Percentiles rank a stretch among this genome's conserved stretches.
Conservation (phyloP, 2,797 vertebrate species). For the Lepus townsendii region DNA sequence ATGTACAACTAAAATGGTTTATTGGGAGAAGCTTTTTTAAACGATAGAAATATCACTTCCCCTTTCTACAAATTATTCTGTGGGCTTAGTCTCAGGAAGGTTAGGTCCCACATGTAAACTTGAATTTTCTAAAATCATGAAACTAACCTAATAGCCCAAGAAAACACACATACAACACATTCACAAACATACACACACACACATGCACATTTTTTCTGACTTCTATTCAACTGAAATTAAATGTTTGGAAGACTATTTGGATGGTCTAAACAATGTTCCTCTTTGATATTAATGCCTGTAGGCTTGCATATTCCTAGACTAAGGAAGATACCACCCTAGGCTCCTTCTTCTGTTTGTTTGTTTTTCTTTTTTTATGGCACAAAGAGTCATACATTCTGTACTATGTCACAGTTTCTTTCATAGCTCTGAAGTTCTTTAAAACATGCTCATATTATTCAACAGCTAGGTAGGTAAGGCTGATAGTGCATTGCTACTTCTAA, state of each 20-base stretch:
- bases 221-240: slow-evolving; percentile 17
- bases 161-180: background rate
- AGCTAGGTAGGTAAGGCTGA: background rate
- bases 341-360: background rate
- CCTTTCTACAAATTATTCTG: background rate
- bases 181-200: background rate
- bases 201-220: background rate
- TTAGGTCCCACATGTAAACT: background rate
- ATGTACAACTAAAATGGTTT: background rate
- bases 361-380: background rate
- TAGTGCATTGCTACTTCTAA: background rate
- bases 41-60: background rate
- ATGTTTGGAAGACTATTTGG: background rate
- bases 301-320: background rate
- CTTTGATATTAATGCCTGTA: background rate
- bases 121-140: slow-evolving; percentile 12
- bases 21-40: slow-evolving; percentile 4
- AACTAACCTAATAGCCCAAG: background rate
- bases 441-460: background rate
- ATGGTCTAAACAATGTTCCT: background rate
- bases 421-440: background rate
- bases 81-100: background rate
- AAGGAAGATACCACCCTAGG: background rate
- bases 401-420: background rate
- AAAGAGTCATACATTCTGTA: background rate